These are phyloP conservation scores for Ptychoptera albimana DNA, from an alignment of 2,888 invertebrate species.

Conservation along the genomic window DNA sequence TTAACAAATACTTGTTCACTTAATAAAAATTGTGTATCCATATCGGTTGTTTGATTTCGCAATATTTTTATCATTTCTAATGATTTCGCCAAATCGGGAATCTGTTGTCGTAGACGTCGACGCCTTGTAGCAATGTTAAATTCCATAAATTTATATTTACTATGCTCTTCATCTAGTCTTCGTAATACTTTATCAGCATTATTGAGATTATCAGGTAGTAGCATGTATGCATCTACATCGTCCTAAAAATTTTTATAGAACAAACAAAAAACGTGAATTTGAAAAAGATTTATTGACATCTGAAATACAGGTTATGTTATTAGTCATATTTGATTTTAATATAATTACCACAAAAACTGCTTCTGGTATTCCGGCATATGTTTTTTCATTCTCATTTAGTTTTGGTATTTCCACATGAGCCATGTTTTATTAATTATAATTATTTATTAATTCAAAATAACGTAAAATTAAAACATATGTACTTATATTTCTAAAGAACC, in stretches of 20 bases:
- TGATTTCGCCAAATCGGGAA: constrained; percentile 87
- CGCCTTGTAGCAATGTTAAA: constrained; percentile 76
- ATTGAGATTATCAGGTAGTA: constrained; percentile 59
- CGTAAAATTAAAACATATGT: too few species aligned
- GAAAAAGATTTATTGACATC: background rate
- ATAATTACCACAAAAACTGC: constrained; percentile 63
- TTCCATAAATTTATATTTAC: constrained; percentile 97
- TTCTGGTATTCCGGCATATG: constrained; percentile 75
- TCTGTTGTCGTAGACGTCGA: constrained; percentile 72
- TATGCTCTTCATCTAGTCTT: constrained; percentile 80
- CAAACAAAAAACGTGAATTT: background rate
- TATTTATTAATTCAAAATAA: too few species aligned
- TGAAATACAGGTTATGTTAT: constrained; percentile 3
- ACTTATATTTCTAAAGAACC: too few species aligned
- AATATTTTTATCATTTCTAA: constrained; percentile 83
- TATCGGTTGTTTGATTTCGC: constrained; percentile 58
- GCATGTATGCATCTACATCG: constrained; percentile 91
- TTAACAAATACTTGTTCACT: constrained; percentile 81
- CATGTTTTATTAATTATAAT: constrained; percentile 11
- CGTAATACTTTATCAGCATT: constrained; percentile 75
- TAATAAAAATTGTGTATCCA: constrained; percentile 74
- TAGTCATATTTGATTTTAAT: too few species aligned
- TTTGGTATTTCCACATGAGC: constrained; percentile 27
- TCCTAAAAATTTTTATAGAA: constrained; percentile 40
- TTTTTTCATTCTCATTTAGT: constrained; percentile 29